A percentile compares a stretch with the other conserved stretches of the same genome.
These are phyloP conservation scores for Xanthia icteritia DNA, from an alignment of 2,888 invertebrate genomes.

Conservation along the genomic window DNA sequence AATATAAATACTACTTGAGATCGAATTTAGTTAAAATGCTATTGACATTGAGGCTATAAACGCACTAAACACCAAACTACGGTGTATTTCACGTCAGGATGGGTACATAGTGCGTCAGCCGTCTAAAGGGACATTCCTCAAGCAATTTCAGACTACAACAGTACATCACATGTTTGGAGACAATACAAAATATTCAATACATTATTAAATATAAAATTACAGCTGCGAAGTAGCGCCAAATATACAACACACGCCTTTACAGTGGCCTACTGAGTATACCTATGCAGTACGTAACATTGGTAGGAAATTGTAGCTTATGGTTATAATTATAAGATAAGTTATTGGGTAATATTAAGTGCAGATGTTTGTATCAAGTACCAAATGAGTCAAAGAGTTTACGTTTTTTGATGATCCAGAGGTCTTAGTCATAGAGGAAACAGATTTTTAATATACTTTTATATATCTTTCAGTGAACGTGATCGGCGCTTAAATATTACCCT, in stretches of 20 bases:
- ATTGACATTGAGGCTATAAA: slow-evolving; percentile 24
- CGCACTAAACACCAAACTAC: slow-evolving; percentile 1
- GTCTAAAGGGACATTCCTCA: slow-evolving; percentile 3
- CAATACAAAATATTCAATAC: slow-evolving; percentile 69
- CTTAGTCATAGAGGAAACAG: not conserved
- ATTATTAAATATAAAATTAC: slow-evolving; percentile 69
- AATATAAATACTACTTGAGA: slow-evolving; percentile 61
- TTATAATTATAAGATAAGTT: slow-evolving; percentile 4
- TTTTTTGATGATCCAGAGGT: not conserved
- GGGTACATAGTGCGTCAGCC: not conserved
- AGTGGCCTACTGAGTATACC: slow-evolving; percentile 46
- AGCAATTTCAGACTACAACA: slow-evolving; percentile 24
- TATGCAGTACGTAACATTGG: slow-evolving; percentile 23
- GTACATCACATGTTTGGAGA: slow-evolving; percentile 38
- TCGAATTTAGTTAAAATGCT: slow-evolving; percentile 52
- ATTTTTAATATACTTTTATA: not conserved
- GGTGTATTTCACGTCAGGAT: not conserved
- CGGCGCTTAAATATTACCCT: not conserved
- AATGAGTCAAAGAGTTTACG: not conserved
- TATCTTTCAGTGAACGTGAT: not conserved
- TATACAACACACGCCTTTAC: slow-evolving; percentile 47
- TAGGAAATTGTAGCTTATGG: slow-evolving; percentile 19
- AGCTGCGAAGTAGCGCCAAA: slow-evolving; percentile 66
- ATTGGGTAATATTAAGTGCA: slow-evolving; percentile 1
- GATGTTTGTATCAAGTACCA: not conserved